Evolutionary conservation across 2,888 invertebrate species (phyloP), one percentile per base, ranked within the genome.

Genomic region (Troilus luridus): DNA sequence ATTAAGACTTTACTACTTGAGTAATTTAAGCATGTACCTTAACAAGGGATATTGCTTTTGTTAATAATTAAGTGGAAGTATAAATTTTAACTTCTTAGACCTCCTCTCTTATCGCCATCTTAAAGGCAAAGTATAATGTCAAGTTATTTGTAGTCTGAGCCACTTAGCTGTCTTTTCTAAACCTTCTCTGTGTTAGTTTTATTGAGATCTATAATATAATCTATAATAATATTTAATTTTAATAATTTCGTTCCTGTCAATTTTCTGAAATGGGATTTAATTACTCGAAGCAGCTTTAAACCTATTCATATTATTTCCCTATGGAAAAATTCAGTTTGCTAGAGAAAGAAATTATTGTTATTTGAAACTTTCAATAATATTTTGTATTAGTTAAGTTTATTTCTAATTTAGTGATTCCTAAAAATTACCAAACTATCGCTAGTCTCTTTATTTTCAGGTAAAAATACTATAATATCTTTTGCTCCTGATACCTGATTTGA

Each of bases 1-100:
- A 77, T 27, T 41, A 77, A 77, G 72, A 77, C 27, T 77, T 41
- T 17, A 77, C 72, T 27, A 41, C 72, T 77, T 67, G 2, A 27
- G 24, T 67, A 24, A 67, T 67, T 67, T 41, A 19, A 24, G 72
- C 41, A 77, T 19, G 72, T 77, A 19, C 72, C 72, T 27, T 77
- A 77, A 41, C 27, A 6, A 77, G 41, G 72, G 9, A 77, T 77
- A 77, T 41, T 41, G 72, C 72, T 77, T 77, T 41, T 41, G 72
- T 77, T 77, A 77, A 77, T 77, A 77, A 77, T 77, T 77, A 77
- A 77, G 72, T 77, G 27, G 72, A 77, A 41, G 27, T 77, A 41
- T 77, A 77, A 77, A 41, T 77, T 41, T 77, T 27, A 77, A 77
- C 27, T 77, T 41, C 72, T 77, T 77, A 77, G 41, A 27, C 17